Base-by-base conservation (phyloP, 1,140 invertebrate genomes). In the Cephus cinctus region DNA sequence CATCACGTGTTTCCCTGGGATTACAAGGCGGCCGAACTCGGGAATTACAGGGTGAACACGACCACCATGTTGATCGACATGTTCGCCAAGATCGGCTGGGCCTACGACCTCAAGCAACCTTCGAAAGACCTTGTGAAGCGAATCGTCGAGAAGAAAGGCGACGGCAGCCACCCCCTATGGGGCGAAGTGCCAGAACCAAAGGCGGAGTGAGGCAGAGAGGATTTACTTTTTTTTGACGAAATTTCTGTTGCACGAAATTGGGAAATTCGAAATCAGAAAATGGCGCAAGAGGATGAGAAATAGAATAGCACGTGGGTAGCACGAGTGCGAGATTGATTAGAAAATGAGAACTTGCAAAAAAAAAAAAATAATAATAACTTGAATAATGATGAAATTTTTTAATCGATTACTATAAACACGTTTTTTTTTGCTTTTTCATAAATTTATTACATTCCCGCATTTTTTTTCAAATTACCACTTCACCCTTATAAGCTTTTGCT, bases 1-100 rank as follows among this genome's bases (percentile, higher is more conserved):
- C 92, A 95, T 61, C 92, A 94, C 70, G 84, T 83, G 0, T 94
- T 94, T 69, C 92, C 92, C 1, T 82, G 85, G 66, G 86, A 92
- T 59, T 88, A 94, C 69, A 83, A 86, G 54, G 83, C 89, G 12
- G 79, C 87, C 0, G 87, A 90, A 66, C 61, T 86, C 0, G 78
- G 78, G 0, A 47, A 64, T 32, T 79, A 79, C 34, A 48, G 59
- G 11, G 34, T 81, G 1, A 85, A 85, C 47, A 2, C 69, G 0
- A 89, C 87, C 1, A 87, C 85, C 0, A 36, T 78, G 1, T 77
- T 84, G 39, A 80, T 92, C 31, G 84, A 91, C 57, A 61, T 82
- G 5, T 86, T 85, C 60, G 82, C 84, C 0, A 73, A 72, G 52
- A 75, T 91, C 11, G 91, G 91, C 4, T 88, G 84, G 81, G 90